These are phyloP conservation scores for Exaiptasia diaphana DNA, from an alignment of 64 coral and sea anemone genomes.

Conservation along the genomic window DNA sequence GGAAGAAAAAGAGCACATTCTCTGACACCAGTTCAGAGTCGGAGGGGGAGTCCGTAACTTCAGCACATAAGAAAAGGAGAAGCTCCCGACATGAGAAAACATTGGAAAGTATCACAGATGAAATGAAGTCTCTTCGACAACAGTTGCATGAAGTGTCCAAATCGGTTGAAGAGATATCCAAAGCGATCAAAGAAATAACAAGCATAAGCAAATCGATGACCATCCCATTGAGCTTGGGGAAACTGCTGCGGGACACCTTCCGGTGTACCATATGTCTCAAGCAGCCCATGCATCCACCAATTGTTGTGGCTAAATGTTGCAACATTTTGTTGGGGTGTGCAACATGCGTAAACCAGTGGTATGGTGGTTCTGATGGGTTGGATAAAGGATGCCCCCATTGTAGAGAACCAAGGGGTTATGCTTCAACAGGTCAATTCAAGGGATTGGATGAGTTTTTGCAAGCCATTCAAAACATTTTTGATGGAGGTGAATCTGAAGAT, in stretches of 20 bases:
- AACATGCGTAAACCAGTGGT: not conserved
- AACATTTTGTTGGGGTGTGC: not conserved
- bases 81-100: too few species aligned
- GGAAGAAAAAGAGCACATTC: not conserved
- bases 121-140: not conserved
- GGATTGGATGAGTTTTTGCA: not conserved
- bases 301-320: slow-evolving; percentile 31
- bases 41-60: too few species aligned
- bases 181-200: not conserved
- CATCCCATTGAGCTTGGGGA: not conserved
- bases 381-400: not conserved
- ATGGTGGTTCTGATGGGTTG: not conserved
- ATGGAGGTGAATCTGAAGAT: too few species aligned
- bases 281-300: slow-evolving; percentile 2
- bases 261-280: not conserved
- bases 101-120: not conserved
- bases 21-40: too few species aligned
- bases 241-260: not conserved
- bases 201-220: not conserved
- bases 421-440: not conserved
- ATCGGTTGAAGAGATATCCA: not conserved
- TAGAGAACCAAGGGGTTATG: not conserved
- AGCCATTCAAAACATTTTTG: not conserved
- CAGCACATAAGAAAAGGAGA: too few species aligned
- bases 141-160: not conserved